Base-by-base conservation (phyloP, 2,797 vertebrate species). In the Triplophysa bombifrons region DNA sequence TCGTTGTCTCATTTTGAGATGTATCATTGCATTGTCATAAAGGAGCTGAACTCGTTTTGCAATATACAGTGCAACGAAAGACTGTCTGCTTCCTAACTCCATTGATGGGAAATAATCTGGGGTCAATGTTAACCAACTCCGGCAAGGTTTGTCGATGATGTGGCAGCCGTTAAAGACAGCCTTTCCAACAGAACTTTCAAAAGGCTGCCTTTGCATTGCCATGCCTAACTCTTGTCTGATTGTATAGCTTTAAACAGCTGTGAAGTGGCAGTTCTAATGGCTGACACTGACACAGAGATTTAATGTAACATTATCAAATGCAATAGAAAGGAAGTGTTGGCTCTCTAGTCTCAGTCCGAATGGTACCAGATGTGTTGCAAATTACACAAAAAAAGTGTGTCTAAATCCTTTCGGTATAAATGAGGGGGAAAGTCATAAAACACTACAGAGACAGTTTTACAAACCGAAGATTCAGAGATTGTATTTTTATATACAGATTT, bases 391-490 rank as follows among this genome's bases (percentile, higher is more conserved):
- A 22, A 22, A 65, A 65, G 27, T 41, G 34, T 44, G n/a, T 58
- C 74, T 30, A 4, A 46, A 46, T 12, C 38, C 17, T 38, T 38
- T 64, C 17, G 41, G 17, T 63, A 16, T 63, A 63, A 27, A 63
- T 7, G 50, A 51, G 5, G 5, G 17, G 11, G 5, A 10, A 25
- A 63, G 11, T 76, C 16, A 9, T 27, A 30, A 68, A 76, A 55
- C 22, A 58, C 27, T 51, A 65, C 16, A 13, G n/a, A n/a, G 30
- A 20, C 64, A 27, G 44, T 80, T 92, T 96, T 94, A 93, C 95
- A 96, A 81, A 98, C 97, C 97, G 98, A 98, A 99, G 96, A 97
- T 95, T 93, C 95, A 85, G 71, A 82, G 88, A 88, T 82, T 82
- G 60, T 84, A 78, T 91, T 70, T 84, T 92, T 88, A 89, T 89